Evolutionary conservation across 2,797 vertebrate species (phyloP).

Genomic region (Morelia viridis): DNA sequence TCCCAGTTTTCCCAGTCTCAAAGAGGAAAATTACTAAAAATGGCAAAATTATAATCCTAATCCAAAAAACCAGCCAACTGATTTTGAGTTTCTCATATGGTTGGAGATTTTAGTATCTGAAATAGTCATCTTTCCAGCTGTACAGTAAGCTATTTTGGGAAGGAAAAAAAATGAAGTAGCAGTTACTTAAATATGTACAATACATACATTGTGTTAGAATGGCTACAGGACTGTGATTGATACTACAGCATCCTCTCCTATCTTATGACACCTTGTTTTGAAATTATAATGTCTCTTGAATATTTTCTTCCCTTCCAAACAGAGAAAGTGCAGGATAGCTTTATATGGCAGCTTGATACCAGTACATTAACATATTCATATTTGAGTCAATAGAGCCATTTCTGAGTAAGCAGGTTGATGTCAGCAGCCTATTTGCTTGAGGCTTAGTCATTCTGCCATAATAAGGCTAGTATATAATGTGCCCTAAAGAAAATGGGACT

Average conservation of each 20-base stretch:
- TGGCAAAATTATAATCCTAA: not conserved
- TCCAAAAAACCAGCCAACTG: not conserved
- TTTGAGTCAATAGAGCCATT: not conserved
- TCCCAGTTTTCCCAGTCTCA: not conserved
- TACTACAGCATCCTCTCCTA: not conserved
- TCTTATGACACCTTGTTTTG: not conserved
- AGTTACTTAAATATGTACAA: not conserved
- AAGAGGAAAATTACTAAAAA: not conserved
- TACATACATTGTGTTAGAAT: not conserved
- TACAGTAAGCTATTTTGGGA: not conserved
- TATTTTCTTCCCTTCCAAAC: not conserved
- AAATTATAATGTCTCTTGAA: not conserved
- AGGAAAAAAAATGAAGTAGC: not conserved
- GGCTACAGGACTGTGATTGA: not conserved
- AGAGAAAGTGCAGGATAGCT: not conserved
- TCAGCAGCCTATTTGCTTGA: not conserved
- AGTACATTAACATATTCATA: not conserved
- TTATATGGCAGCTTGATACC: not conserved
- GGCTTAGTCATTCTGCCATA: slow-evolving; percentile 13
- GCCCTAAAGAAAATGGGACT: slow-evolving; percentile 27
- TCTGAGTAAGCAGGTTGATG: slow-evolving; percentile 13
- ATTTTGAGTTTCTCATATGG: not conserved
- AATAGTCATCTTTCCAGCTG: not conserved
- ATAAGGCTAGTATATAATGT: not conserved
- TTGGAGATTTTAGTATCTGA: not conserved